A percentile compares a stretch with the other conserved stretches of the same genome.
Conservation (phyloP, 2,888 invertebrate genomes). For the Archaeoteleia sp. region DNA sequence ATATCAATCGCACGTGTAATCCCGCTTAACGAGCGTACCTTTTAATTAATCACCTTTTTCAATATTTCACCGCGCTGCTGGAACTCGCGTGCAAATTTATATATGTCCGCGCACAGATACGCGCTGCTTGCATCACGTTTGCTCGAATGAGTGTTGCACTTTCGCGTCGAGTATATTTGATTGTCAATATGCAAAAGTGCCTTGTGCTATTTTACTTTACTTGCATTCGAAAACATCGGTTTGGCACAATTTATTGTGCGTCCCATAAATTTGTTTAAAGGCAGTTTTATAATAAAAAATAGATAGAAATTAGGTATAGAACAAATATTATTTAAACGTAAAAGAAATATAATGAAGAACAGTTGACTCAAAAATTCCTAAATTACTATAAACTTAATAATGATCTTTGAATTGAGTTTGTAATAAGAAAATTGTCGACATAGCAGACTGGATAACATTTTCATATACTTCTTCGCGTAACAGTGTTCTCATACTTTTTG, state of each 20-base stretch:
- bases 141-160: constrained; percentile 50
- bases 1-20: constrained; percentile 69
- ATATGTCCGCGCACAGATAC: constrained; percentile 49
- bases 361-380: too few relatives aligned
- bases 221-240: constrained; percentile 45
- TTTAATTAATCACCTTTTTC: constrained; percentile 68
- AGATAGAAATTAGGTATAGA: too few relatives aligned
- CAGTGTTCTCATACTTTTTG: constrained; percentile 45
- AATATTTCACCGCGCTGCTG: constrained; percentile 60
- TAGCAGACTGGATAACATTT: too few relatives aligned
- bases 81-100: constrained; percentile 54
- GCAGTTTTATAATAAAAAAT: too few relatives aligned
- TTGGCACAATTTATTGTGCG: constrained; percentile 44
- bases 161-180: constrained; percentile 51
- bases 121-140: constrained; percentile 50
- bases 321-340: too few relatives aligned
- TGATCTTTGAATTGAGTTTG: too few relatives aligned
- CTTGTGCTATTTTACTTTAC: too few relatives aligned
- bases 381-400: too few relatives aligned
- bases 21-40: constrained; percentile 68
- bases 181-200: constrained; percentile 54
- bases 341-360: too few relatives aligned
- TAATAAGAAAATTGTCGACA: too few relatives aligned
- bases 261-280: constrained; percentile 50
- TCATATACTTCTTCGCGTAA: background rate